Conservation (phyloP, 2,888 invertebrate species). For the Norana najaformis region DNA sequence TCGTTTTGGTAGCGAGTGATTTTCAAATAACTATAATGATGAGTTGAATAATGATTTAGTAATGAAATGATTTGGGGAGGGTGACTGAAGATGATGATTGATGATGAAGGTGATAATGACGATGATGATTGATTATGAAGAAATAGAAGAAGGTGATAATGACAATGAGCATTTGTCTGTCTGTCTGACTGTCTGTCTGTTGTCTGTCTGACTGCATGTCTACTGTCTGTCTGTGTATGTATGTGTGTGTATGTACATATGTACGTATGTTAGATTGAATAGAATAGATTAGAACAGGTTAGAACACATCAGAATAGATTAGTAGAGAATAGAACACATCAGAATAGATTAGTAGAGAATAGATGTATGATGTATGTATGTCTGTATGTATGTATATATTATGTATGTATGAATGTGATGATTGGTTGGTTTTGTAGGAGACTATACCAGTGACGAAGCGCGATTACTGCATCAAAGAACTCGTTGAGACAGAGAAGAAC, state of each 20-base stretch:
- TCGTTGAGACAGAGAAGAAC: constrained; percentile 94
- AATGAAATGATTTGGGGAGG: neutral
- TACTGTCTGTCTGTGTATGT: too few species aligned
- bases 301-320: neutral
- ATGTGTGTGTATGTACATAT: too few species aligned
- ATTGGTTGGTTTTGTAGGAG: constrained; percentile 21
- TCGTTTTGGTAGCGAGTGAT: neutral
- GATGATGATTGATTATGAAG: neutral
- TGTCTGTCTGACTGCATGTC: too few species aligned
- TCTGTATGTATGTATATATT: neutral
- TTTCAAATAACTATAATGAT: neutral
- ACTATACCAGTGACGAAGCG: constrained; percentile 74
- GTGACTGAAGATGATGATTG: neutral
- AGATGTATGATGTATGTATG: neutral
- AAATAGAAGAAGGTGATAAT: neutral
- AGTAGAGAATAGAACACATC: neutral
- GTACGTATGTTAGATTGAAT: too few species aligned
- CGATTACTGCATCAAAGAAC: constrained; percentile 78
- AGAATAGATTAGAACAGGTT: neutral
- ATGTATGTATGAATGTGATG: neutral
- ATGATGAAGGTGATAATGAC: neutral
- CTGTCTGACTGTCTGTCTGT: too few species aligned
- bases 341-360: neutral
- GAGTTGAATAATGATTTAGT: neutral
- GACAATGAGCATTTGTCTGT: too few species aligned